These are phyloP conservation scores for honey bee (Apis mellifera) DNA, from an alignment of 1,140 invertebrate species.

Conservation along the genomic window DNA sequence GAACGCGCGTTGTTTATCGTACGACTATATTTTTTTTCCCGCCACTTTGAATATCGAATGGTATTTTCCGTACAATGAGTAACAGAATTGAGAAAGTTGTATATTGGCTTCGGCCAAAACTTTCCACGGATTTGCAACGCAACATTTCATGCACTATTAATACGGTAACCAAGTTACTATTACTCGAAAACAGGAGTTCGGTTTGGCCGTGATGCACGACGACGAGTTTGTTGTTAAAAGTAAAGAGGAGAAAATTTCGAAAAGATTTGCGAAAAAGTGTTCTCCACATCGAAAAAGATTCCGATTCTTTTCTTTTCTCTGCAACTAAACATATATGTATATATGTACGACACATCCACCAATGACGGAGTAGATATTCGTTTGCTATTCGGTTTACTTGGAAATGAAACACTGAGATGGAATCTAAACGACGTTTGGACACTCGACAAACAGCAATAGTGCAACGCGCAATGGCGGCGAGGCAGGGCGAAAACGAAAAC, in stretches of 20 bases:
- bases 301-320: slow-evolving; percentile 2
- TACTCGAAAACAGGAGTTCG: slow-evolving; percentile 58
- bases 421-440: slow-evolving; percentile 42
- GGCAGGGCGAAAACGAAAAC: slow-evolving; percentile 17
- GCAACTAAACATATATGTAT: background rate
- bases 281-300: no score
- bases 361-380: background rate
- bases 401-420: slow-evolving; percentile 29
- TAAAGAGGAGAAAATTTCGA: background rate
- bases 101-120: slow-evolving; percentile 46
- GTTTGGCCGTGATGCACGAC: slow-evolving; percentile 39
- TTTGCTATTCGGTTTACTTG: slow-evolving; percentile 9
- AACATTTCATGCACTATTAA: slow-evolving; percentile 51
- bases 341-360: no score
- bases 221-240: background rate
- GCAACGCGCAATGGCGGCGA: background rate
- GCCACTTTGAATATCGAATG: background rate
- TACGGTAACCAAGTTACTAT: slow-evolving; percentile 56
- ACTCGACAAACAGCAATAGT: slow-evolving; percentile 16
- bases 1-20: background rate
- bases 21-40: background rate
- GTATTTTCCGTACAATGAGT: background rate
- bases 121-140: slow-evolving; percentile 51
- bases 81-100: slow-evolving; percentile 39
- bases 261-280: background rate